These are phyloP conservation scores for Hymenochirus boettgeri DNA, from an alignment of 2,113 vertebrate genomes.

Conservation along the genomic window DNA sequence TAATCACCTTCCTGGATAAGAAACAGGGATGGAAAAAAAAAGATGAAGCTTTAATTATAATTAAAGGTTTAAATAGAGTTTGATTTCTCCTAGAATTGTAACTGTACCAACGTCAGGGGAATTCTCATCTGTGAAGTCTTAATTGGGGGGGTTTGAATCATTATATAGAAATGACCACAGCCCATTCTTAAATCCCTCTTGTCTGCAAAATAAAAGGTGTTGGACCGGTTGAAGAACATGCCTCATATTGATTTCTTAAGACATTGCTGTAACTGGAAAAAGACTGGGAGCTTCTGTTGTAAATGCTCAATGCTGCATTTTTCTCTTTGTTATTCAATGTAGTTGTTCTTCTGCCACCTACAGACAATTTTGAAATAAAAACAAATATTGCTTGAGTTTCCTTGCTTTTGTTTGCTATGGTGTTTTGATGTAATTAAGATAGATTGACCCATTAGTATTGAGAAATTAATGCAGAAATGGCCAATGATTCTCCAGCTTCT, in stretches of 20 bases:
- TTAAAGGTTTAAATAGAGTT: no score
- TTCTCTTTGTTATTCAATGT: not conserved
- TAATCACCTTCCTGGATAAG: no score
- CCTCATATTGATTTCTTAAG: slow-evolving; percentile 24
- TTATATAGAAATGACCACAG: no score
- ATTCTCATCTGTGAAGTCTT: no score
- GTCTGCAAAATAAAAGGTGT: slow-evolving; percentile 21
- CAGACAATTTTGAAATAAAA: slow-evolving; percentile 7
- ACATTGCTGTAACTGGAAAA: slow-evolving; percentile 17
- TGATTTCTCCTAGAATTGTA: no score
- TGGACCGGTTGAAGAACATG: slow-evolving; percentile 16
- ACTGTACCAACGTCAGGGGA: no score
- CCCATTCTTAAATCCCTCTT: no score
- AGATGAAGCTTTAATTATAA: no score
- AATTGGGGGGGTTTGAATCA: no score
- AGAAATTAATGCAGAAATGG: no score
- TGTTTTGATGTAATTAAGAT: slow-evolving; percentile 6
- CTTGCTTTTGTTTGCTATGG: slow-evolving; percentile 18
- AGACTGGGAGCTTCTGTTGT: slow-evolving; percentile 15
- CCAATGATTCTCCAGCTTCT: no score
- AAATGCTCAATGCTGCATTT: not conserved
- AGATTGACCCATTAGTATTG: slow-evolving; percentile 24
- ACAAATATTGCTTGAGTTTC: not conserved
- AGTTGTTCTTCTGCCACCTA: slow-evolving; percentile 34
- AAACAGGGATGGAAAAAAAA: no score